Conservation (phyloP, 2,888 invertebrate genomes). For the Hirtodrosophila duncani region DNA sequence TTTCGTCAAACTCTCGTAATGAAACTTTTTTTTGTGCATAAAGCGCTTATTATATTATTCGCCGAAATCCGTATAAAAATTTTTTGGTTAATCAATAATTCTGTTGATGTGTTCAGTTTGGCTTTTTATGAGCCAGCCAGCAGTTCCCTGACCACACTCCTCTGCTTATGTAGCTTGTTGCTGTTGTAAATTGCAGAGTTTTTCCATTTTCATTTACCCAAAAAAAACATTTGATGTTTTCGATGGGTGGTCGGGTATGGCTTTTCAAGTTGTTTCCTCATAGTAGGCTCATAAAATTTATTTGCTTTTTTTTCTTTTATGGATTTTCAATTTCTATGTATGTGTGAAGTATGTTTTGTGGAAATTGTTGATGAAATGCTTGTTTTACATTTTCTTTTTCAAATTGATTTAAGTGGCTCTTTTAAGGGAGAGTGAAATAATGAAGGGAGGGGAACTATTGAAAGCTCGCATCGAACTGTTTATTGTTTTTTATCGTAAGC, state of each 20-base stretch:
- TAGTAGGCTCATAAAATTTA: conserved; percentile 25
- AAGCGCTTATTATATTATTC: too few relatives aligned
- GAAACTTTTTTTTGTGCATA: conserved; percentile 3
- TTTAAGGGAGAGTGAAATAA: too few relatives aligned
- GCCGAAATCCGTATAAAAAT: too few relatives aligned
- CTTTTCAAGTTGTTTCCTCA: conserved; percentile 25
- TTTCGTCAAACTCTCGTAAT: conserved; percentile 2
- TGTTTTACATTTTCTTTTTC: conserved; percentile 11
- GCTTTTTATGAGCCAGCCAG: neutral
- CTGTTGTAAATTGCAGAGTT: conserved; percentile 30
- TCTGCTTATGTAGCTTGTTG: too few relatives aligned
- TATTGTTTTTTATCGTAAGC: too few relatives aligned
- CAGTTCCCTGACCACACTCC: neutral
- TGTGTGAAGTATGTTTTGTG: conserved; percentile 25
- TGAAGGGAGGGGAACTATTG: too few relatives aligned
- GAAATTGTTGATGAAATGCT: conserved; percentile 8
- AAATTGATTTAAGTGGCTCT: too few relatives aligned
- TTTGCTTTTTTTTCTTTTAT: neutral
- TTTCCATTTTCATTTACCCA: conserved; percentile 13
- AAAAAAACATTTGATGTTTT: conserved; percentile 5
- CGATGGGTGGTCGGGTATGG: neutral
- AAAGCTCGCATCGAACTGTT: too few relatives aligned
- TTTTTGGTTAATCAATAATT: conserved; percentile 42
- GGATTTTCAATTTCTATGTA: conserved; percentile 18
- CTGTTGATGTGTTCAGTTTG: conserved; percentile 5